Base-by-base conservation (phyloP, 2,113 vertebrate species). In the Desmodus rotundus region DNA sequence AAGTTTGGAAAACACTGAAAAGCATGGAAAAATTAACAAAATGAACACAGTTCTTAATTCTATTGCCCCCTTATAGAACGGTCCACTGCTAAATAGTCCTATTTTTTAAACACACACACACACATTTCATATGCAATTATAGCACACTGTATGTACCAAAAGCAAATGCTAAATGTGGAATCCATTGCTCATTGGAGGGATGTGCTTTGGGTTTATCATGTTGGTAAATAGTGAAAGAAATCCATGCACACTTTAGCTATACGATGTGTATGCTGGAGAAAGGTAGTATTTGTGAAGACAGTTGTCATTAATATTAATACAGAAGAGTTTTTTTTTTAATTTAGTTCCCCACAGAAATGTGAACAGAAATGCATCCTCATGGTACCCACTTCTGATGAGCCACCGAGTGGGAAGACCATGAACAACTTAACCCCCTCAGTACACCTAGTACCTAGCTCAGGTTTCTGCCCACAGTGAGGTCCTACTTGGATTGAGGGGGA, bases 391-490 rank as follows among this genome's bases (percentile, higher is more conserved):
- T 72, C 20, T 61, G 20, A 45, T 43, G 4, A 56, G 68, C n/a
- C 36, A 50, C 45, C 20, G 72, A 36, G 22, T 47, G 33, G 43
- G 63, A 86, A 16, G 4, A 38, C 7, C 13, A 12, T 16, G 50
- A 9, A 11, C 19, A 43, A 7, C 20, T 56, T 47, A 50, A 76
- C n/a, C 5, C 11, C 11, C 14, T 58, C 14, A 38, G 8, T 7
- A 43, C 12, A 50, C 12, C 20, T 61, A 19, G 16, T 0, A 0
- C 36, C 54, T 41, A 12, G 19, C 33, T 50, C 0, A 54, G 15
- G 28, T 50, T 54, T 68, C 50, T 54, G n/a, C 6, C 67, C 3
- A 26, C 1, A 20, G 26, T n/a, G 33, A 65, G 13, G 20, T 24
- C 26, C 38, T 76, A 67, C 4, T 9, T 56, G 41, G 41, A 26